Evolutionary conservation across 2,113 vertebrate species (phyloP), one percentile per base, ranked within the genome.

Genomic region (Camelus bactrianus): DNA sequence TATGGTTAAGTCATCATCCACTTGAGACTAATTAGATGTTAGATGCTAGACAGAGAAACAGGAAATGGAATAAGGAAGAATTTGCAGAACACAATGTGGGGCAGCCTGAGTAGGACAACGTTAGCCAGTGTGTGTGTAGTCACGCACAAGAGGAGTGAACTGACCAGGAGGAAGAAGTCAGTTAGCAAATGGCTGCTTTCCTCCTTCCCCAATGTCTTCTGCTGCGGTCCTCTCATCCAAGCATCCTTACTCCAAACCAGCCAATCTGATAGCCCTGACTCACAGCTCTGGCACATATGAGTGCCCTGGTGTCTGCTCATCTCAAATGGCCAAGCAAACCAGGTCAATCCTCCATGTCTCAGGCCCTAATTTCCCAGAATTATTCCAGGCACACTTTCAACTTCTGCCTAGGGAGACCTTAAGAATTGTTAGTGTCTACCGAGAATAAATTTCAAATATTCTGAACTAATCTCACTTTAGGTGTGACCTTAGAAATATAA

Each of bases 291-390:
- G 32, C 48, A 84, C 15, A 46, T 4, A 82, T 4, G 46, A 62
- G 9, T 22, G 19, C 88, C 67, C n/a, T 72, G 1, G 2, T 69
- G 46, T 38, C 8, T 30, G 62, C 89, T 84, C n/a, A 20, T 42
- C 35, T 79, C 38, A 82, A 88, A 69, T 9, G 38, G 28, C 26
- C 26, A 6, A 80, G 50, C 6, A 86, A 94, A 94, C 8, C 19
- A 89, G 58, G 79, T 46, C 79, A 80, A 13, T 14, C 48, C 24
- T 89, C 72, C 15, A 17, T 14, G 28, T 30, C 6, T n/a, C 38
- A 67, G 91, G 42, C 35, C 16, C 65, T 56, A 50, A 80, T 69
- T 94, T 89, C 20, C 50, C 65, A 62, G 83, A 97, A 24, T 95
- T 58, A 22, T 69, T 60, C 72, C 38, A 80, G 15, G 35, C 26